A percentile compares a stretch with the other conserved stretches of the same genome.
Conservation (phyloP, 2,797 vertebrate species). For the Acestrorhynchus altus region DNA sequence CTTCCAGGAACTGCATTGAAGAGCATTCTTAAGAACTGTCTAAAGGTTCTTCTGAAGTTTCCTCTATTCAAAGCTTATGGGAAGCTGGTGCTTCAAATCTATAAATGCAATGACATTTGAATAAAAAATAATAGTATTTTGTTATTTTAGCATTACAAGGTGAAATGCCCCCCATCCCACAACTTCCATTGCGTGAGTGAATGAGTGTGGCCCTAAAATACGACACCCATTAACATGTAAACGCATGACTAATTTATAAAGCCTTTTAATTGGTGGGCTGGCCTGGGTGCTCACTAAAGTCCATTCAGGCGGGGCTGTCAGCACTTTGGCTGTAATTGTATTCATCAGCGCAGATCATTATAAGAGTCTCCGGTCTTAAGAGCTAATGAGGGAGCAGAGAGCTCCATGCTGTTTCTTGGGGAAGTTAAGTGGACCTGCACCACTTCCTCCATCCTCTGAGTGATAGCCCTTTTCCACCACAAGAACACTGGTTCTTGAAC, state of each 20-base stretch:
- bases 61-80: too few species aligned
- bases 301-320: slow-evolving; percentile 62
- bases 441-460: not conserved
- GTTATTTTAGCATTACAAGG: not conserved
- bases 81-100: too few species aligned
- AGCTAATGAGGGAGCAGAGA: slow-evolving; percentile 38
- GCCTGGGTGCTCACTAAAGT: slow-evolving; percentile 34
- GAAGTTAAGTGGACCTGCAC: slow-evolving; percentile 23
- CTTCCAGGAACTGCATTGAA: too few species aligned
- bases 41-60: too few species aligned
- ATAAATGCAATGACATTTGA: not conserved
- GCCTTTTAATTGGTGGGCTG: slow-evolving; percentile 57
- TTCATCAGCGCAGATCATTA: slow-evolving; percentile 80
- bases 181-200: not conserved
- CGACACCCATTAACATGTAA: slow-evolving; percentile 48
- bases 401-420: slow-evolving; percentile 10
- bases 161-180: not conserved
- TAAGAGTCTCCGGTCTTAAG: slow-evolving; percentile 38
- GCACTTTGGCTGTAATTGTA: slow-evolving; percentile 74
- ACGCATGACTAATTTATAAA: slow-evolving; percentile 55
- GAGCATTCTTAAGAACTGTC: too few species aligned
- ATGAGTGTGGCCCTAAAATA: slow-evolving; percentile 8
- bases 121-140: not conserved
- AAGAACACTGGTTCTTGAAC: too few species aligned
- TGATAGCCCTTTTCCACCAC: too few species aligned